A percentile compares a stretch with the other conserved stretches of the same genome.
Evolutionary conservation across 2,888 invertebrate genomes (phyloP).

Genomic region (Calliopum simillimum): DNA sequence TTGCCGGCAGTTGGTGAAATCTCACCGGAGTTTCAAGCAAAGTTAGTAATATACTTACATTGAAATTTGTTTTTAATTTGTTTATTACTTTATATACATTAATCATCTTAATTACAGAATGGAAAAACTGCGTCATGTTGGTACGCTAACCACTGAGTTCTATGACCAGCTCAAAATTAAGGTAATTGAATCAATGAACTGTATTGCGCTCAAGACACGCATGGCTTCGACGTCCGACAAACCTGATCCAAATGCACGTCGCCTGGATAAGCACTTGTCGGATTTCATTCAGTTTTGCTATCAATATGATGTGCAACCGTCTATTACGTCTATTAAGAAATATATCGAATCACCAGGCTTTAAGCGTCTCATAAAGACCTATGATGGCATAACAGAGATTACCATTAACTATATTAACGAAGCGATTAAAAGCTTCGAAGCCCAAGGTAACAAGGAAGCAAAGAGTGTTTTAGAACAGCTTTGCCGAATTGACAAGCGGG

Average conservation of each 20-base stretch:
- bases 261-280: constrained; percentile 52
- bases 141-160: too few species aligned
- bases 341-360: constrained; percentile 56
- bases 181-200: constrained; percentile 71
- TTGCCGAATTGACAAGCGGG: constrained; percentile 71
- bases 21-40: constrained; percentile 58
- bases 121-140: too few species aligned
- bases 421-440: constrained; percentile 57
- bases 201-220: constrained; percentile 64
- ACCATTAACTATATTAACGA: constrained; percentile 62
- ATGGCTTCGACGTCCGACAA: constrained; percentile 53
- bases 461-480: constrained; percentile 75
- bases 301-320: constrained; percentile 59
- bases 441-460: constrained; percentile 6
- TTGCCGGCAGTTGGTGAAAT: constrained; percentile 57
- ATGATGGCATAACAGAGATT: constrained; percentile 57
- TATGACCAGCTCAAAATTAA: constrained; percentile 70
- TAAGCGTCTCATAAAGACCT: constrained; percentile 54
- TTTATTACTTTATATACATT: too few species aligned
- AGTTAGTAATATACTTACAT: too few species aligned
- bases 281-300: constrained; percentile 56
- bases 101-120: too few species aligned
- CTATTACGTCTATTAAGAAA: constrained; percentile 61
- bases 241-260: constrained; percentile 52
- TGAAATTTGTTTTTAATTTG: too few species aligned